Conservation (phyloP, 2,113 vertebrate species). For the Emydocephalus ijimae region DNA sequence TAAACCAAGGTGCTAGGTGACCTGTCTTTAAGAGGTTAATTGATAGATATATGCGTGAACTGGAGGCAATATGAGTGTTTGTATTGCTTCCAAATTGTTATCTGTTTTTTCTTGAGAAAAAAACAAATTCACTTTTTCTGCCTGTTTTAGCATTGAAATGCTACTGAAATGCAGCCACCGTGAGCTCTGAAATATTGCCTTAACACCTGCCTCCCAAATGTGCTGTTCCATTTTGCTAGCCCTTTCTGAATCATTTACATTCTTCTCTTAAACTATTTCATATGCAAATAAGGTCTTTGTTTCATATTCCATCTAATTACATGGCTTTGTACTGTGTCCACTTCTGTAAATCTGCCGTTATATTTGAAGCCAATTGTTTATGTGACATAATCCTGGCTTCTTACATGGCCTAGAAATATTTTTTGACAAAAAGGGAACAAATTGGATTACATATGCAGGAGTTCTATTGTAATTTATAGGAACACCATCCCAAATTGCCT, state of each 20-base stretch:
- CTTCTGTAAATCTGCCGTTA: conserved; percentile 17
- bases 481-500: neutral
- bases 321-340: conserved; percentile 10
- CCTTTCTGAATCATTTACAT: conserved; percentile 24
- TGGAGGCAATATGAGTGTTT: neutral
- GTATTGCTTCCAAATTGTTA: neutral
- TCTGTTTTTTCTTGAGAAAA: neutral
- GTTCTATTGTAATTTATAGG: conserved; percentile 13
- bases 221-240: conserved; percentile 5
- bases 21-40: neutral
- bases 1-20: neutral
- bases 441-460: conserved; percentile 27
- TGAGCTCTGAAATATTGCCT: neutral
- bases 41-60: neutral
- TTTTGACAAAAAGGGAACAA: conserved; percentile 21
- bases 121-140: neutral
- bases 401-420: conserved; percentile 3
- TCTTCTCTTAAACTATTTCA: conserved; percentile 12
- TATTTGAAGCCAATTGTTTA: conserved; percentile 18
- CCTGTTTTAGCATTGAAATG: neutral
- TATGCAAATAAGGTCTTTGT: conserved; percentile 18
- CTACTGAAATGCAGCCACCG: neutral
- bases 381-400: conserved; percentile 15
- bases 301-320: conserved; percentile 28
- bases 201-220: neutral